Base-by-base conservation (phyloP, 2,113 vertebrate genomes). In the Opisthocomus hoazin region DNA sequence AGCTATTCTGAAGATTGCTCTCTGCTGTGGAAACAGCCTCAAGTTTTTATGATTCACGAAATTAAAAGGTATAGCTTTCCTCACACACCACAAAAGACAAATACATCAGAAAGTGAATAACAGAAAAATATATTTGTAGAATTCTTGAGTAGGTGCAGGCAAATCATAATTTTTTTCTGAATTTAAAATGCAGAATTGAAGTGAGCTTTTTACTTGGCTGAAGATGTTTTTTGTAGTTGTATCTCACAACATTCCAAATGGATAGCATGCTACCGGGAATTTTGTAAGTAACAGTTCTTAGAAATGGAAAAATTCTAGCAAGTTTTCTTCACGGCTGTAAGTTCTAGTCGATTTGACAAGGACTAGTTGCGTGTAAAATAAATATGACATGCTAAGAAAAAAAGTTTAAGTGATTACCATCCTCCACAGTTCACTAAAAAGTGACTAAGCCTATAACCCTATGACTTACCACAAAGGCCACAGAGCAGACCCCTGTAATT, bases 401-500 rank as follows among this genome's bases (percentile, higher is more conserved):
- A n/a, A 34, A 41, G 1, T 6, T 24, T 9, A 70, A 51, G 10
- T 17, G 58, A 84, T 39, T 19, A 60, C 11, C 17, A 39, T 17
- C 45, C 36, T 81, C 26, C n/a, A 50, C 4, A 69, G 56, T 32
- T 41, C 43, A 54, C 26, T 54, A 56, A 77, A 76, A 80, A 56
- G 23, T 27, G 22, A 34, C 51, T n/a, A 74, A 51, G 23, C 5
- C 15, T 60, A 29, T 29, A 29, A 96, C 89, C 5, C 15, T 60
- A 29, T 29, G 32, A 96, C 89, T 98, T 98, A 99, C 99, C 99
- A 95, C 99, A 99, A 82, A 99, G 95, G 79, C 99, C 99, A 70
- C 99, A 99, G 75, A 99, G 98, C 37, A 97, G 97, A 32, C 96
- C 98, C 16, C 51, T 96, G 96, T 98, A 99, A 58, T 95, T 84